phyloP scores from a whole-genome alignment of 2,113 vertebrate species.

The Tachysurus vachellii region DNA sequence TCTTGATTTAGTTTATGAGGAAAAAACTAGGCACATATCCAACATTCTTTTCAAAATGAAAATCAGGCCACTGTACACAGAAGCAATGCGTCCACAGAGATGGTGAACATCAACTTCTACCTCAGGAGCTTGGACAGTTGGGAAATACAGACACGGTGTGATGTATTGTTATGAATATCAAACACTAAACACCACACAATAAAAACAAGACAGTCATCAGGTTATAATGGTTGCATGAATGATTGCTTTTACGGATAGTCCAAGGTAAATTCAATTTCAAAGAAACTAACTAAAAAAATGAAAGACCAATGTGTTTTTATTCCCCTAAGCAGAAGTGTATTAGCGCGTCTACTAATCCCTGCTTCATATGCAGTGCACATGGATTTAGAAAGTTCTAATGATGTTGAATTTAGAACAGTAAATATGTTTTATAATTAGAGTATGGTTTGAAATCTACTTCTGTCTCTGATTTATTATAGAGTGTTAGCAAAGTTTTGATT shows the following conservation, averaged over 20 bases:
- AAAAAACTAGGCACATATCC: slow-evolving; percentile 15
- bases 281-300: not conserved
- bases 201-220: slow-evolving; percentile 21
- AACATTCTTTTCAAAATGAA: slow-evolving; percentile 14
- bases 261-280: not conserved
- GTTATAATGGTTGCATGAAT: slow-evolving; percentile 19
- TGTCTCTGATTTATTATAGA: not conserved
- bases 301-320: not conserved
- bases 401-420: not conserved
- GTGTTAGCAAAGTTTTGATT: not conserved
- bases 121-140: slow-evolving; percentile 70
- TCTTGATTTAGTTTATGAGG: slow-evolving; percentile 27
- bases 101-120: slow-evolving; percentile 52
- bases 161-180: slow-evolving; percentile 56
- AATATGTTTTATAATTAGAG: not conserved
- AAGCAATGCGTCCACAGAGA: slow-evolving; percentile 53
- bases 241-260: not conserved
- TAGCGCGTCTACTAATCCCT: not conserved
- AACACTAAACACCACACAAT: slow-evolving; percentile 48
- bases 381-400: not conserved
- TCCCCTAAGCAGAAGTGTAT: not conserved
- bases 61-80: slow-evolving; percentile 38
- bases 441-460: not conserved
- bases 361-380: not conserved
- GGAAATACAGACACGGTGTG: slow-evolving; percentile 75